Percentiles rank a stretch among this genome's conserved stretches.
Evolutionary conservation across 2,797 vertebrate species (phyloP).

Genomic region (Enteromius argenteus): DNA sequence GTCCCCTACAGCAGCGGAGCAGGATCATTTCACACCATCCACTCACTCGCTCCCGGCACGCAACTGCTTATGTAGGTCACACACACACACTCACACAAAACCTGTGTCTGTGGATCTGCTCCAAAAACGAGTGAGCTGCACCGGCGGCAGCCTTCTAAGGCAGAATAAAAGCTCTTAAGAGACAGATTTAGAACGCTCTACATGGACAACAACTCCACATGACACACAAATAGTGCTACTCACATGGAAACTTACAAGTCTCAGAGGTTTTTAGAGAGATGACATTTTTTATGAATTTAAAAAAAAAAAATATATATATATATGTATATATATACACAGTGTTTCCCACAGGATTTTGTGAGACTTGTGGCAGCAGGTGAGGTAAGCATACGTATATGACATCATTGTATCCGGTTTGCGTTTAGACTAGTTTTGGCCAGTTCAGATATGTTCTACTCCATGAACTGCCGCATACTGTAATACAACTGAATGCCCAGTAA

Average conservation of each 20-base stretch:
- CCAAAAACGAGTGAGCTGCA: slow-evolving; percentile 8
- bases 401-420: too few species aligned
- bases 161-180: neutral
- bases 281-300: neutral
- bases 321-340: too few species aligned
- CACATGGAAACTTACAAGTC: neutral
- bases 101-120: slow-evolving; percentile 10
- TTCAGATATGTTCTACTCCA: too few species aligned
- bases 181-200: neutral
- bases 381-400: too few species aligned
- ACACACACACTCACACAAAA: slow-evolving; percentile 33
- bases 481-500: too few species aligned
- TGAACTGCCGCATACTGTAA: too few species aligned
- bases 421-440: too few species aligned
- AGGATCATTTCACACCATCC: slow-evolving; percentile 33
- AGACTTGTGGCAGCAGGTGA: too few species aligned
- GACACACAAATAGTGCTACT: neutral
- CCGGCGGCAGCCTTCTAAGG: neutral
- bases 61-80: slow-evolving; percentile 47
- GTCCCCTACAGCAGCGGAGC: slow-evolving; percentile 6
- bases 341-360: too few species aligned
- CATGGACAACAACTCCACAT: neutral
- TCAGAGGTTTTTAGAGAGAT: neutral
- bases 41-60: neutral
- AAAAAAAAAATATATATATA: neutral